Conservation (phyloP, 2,888 invertebrate species). For the Diplazon laetatorius region DNA sequence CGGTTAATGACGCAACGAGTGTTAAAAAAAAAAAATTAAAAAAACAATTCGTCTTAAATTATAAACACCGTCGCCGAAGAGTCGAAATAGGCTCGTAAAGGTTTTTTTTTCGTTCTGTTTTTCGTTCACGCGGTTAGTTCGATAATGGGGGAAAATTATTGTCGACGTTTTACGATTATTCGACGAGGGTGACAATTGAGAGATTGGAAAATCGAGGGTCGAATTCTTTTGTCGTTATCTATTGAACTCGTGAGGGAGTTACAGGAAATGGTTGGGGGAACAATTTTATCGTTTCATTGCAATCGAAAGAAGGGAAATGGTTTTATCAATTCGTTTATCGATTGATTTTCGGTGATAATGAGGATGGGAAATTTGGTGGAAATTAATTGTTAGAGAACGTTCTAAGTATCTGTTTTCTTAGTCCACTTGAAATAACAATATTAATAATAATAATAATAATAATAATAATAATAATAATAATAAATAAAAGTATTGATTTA, state of each 20-base stretch:
- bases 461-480: too few species aligned
- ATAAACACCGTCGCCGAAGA: slow-evolving; percentile 36
- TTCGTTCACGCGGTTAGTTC: slow-evolving; percentile 29
- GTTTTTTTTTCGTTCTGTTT: slow-evolving; percentile 31
- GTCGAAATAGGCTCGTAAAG: not conserved
- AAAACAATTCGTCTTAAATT: too few species aligned
- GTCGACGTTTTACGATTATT: slow-evolving; percentile 35
- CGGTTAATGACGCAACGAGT: slow-evolving; percentile 51
- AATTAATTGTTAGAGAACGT: too few species aligned
- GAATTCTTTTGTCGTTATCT: slow-evolving; percentile 7
- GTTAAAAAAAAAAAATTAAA: too few species aligned
- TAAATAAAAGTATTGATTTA: too few species aligned
- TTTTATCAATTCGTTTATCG: not conserved
- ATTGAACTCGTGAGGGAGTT: slow-evolving; percentile 3
- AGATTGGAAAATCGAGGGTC: slow-evolving; percentile 10
- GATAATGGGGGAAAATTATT: slow-evolving; percentile 47
- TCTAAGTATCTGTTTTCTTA: too few species aligned
- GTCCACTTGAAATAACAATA: too few species aligned
- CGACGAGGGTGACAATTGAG: slow-evolving; percentile 29
- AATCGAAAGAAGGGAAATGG: too few species aligned
- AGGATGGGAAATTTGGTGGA: not conserved
- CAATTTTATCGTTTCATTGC: too few species aligned
- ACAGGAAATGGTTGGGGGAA: too few species aligned
- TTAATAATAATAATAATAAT: too few species aligned
- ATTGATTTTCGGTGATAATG: not conserved